These are phyloP conservation scores for Rattus rattus DNA, from an alignment of 2,113 vertebrate genomes.

Conservation along the genomic window DNA sequence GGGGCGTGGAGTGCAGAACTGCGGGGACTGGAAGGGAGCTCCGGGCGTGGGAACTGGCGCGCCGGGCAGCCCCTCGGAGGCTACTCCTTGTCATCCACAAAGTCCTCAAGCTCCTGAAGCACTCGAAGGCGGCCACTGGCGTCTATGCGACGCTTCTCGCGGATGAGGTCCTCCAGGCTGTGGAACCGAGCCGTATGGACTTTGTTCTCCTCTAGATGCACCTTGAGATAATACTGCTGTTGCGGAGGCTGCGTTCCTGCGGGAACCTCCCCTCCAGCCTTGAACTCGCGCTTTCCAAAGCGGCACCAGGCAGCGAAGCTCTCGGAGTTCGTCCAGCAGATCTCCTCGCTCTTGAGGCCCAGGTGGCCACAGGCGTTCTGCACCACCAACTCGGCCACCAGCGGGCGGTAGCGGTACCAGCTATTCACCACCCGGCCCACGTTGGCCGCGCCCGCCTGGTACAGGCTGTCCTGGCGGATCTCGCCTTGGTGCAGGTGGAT, in stretches of 20 bases:
- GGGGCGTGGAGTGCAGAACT: background rate
- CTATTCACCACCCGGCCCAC: conserved; percentile 96
- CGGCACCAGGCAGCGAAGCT: conserved; percentile 99
- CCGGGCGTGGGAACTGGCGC: background rate
- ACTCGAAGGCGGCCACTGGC: conserved; percentile 93
- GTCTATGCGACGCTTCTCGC: conserved; percentile 96
- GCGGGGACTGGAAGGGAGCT: background rate
- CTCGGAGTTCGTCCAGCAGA: conserved; percentile 99
- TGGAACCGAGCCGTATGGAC: conserved; percentile 96
- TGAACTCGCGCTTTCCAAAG: conserved; percentile 99
- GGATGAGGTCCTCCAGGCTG: conserved; percentile 98
- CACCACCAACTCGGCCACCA: conserved; percentile 96
- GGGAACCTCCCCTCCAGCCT: conserved; percentile 95
- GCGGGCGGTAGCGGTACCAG: conserved; percentile 97
- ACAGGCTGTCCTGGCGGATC: conserved; percentile 97
- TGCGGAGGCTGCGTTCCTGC: conserved; percentile 87
- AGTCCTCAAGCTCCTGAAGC: conserved; percentile 92
- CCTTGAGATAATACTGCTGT: conserved; percentile 96
- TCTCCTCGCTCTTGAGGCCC: conserved; percentile 95
- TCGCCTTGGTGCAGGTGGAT: conserved; percentile 97
- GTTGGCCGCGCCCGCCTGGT: conserved; percentile 93
- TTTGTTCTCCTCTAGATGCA: conserved; percentile 93
- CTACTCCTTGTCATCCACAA: conserved; percentile 93
- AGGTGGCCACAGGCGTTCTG: conserved; percentile 98
- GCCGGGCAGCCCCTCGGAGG: conserved; percentile 58